Evolutionary conservation across 1,140 invertebrate species (phyloP).

Genomic region (Drosophila carrolli): DNA sequence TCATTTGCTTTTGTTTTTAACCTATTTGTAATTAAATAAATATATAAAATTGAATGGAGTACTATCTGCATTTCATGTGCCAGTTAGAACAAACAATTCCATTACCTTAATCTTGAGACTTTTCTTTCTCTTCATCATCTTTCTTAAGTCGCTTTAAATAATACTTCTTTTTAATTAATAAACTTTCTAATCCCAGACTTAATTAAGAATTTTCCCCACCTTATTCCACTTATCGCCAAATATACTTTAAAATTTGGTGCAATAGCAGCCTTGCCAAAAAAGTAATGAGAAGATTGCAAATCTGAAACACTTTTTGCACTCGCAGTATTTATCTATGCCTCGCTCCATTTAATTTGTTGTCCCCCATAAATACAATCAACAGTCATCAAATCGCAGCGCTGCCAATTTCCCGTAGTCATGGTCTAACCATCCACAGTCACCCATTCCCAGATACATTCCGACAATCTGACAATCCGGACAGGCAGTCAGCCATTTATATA

Average conservation of each 20-base stretch:
- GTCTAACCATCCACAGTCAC: conserved; percentile 14
- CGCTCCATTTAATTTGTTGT: conserved; percentile 53
- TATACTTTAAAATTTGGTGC: not conserved
- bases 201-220: not conserved
- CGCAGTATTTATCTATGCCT: conserved; percentile 7
- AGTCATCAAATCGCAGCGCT: conserved; percentile 74
- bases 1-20: too few species aligned
- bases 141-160: too few species aligned
- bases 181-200: not conserved
- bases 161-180: too few species aligned
- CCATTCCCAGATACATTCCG: not conserved
- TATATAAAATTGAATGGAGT: too few species aligned
- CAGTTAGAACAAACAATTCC: too few species aligned
- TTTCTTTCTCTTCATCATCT: too few species aligned
- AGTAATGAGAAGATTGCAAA: conserved; percentile 7
- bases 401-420: conserved; percentile 56
- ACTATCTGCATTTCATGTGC: too few species aligned
- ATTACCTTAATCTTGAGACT: too few species aligned
- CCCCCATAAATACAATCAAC: conserved; percentile 57
- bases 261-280: conserved; percentile 25
- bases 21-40: too few species aligned
- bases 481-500: conserved; percentile 2
- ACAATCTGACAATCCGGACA: conserved; percentile 9
- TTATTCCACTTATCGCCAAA: not conserved
- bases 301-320: conserved; percentile 17